Percentiles rank a stretch among this genome's conserved stretches.
Evolutionary conservation across 2,113 vertebrate species (phyloP).

Genomic region (Glaucidium brasilianum): DNA sequence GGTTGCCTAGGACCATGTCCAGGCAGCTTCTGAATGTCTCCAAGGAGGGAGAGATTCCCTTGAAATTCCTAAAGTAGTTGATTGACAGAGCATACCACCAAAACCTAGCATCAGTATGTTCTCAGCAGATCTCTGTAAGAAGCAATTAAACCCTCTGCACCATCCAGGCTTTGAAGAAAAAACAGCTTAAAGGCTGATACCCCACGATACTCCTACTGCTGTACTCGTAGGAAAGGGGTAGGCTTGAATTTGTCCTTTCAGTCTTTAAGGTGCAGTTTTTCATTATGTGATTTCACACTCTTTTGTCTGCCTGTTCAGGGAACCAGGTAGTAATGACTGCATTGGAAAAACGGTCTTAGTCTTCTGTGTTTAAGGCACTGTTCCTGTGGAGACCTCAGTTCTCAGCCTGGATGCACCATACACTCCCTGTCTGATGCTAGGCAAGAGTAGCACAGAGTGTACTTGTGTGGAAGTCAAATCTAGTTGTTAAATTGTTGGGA

Average conservation of each 20-base stretch:
- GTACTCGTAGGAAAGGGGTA: not conserved
- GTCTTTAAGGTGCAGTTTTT: not conserved
- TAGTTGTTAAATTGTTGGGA: not conserved
- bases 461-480: not conserved
- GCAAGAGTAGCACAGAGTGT: not conserved
- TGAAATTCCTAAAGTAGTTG: not conserved
- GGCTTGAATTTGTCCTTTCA: not conserved
- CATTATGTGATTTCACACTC: not conserved
- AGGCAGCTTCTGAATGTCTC: not conserved
- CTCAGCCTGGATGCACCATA: not conserved
- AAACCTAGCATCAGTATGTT: not conserved
- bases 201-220: not conserved
- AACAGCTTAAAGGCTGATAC: not conserved
- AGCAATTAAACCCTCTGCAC: not conserved
- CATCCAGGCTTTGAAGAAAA: not conserved
- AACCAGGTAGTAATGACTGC: not conserved
- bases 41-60: not conserved
- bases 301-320: not conserved
- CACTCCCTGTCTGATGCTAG: not conserved
- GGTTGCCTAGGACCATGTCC: not conserved
- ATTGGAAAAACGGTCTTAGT: not conserved
- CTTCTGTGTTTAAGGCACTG: not conserved
- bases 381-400: not conserved
- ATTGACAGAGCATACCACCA: not conserved
- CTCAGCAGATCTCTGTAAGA: not conserved